Conservation (phyloP, 2,797 vertebrate genomes). For the Acanthis flammea region DNA sequence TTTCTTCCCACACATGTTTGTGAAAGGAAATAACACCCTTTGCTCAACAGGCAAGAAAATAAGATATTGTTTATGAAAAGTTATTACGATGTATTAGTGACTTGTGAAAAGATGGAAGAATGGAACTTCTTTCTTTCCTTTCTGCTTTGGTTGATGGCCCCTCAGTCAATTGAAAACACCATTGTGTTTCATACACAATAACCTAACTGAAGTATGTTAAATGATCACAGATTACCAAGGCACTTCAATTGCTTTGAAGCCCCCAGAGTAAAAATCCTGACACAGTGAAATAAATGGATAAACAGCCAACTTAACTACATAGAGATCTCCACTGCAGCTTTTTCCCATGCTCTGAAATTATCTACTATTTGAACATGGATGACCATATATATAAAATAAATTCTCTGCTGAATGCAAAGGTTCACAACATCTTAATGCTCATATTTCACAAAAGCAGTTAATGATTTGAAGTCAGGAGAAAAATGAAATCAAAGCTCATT, state of each 20-base stretch:
- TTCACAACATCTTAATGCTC: neutral
- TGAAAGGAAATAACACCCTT: constrained; percentile 14
- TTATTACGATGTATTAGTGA: neutral
- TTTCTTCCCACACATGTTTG: neutral
- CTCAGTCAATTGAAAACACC: neutral
- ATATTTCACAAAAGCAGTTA: neutral
- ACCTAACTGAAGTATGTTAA: neutral
- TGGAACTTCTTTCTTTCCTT: neutral
- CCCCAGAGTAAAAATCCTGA: neutral
- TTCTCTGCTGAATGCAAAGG: neutral
- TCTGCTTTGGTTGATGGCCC: neutral
- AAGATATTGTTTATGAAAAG: neutral
- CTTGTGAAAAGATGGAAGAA: constrained; percentile 1
- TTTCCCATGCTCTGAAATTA: neutral
- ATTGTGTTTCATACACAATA: neutral
- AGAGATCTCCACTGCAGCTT: neutral
- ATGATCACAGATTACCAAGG: neutral
- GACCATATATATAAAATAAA: neutral
- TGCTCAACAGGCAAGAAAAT: constrained; percentile 1
- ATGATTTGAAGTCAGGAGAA: neutral
- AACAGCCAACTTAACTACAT: neutral
- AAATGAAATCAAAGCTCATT: neutral
- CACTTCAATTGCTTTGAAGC: neutral
- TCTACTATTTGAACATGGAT: neutral
- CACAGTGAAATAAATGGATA: neutral